A percentile compares a stretch with the other conserved stretches of the same genome.
These are phyloP conservation scores for Vulpes lagopus DNA, from an alignment of 2,113 vertebrate species.

Conservation along the genomic window DNA sequence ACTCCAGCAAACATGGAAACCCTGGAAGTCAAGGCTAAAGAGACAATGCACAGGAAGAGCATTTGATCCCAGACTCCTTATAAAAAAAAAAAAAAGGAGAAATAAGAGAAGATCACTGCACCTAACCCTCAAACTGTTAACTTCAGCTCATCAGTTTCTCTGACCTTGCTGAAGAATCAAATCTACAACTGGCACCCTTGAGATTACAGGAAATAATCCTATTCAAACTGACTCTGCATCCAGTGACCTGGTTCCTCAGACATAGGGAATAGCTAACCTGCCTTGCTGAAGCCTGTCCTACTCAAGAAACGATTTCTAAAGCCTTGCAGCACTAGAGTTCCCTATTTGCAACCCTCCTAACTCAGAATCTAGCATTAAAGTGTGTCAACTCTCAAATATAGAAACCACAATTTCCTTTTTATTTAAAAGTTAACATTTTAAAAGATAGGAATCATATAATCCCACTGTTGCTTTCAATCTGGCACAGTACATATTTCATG, in stretches of 20 bases:
- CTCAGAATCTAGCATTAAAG: constrained; percentile 32
- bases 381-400: background rate
- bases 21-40: background rate
- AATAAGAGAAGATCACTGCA: background rate
- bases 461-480: constrained; percentile 25
- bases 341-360: background rate
- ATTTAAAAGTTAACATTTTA: constrained; percentile 34
- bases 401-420: constrained; percentile 40
- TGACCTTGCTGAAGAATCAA: constrained; percentile 77
- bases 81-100: constrained; percentile 45
- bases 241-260: constrained; percentile 82
- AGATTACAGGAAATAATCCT: constrained; percentile 88
- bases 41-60: background rate
- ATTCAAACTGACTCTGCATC: constrained; percentile 79
- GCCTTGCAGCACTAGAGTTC: background rate
- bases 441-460: constrained; percentile 38
- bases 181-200: constrained; percentile 83
- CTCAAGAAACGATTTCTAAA: constrained; percentile 40
- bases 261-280: constrained; percentile 53
- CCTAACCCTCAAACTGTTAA: background rate
- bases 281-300: background rate
- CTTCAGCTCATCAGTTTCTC: constrained; percentile 46
- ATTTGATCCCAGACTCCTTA: background rate
- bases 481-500: background rate
- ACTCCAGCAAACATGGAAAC: constrained; percentile 10